Base-by-base conservation (phyloP, 2,113 vertebrate genomes). In the Phasianus colchicus region DNA sequence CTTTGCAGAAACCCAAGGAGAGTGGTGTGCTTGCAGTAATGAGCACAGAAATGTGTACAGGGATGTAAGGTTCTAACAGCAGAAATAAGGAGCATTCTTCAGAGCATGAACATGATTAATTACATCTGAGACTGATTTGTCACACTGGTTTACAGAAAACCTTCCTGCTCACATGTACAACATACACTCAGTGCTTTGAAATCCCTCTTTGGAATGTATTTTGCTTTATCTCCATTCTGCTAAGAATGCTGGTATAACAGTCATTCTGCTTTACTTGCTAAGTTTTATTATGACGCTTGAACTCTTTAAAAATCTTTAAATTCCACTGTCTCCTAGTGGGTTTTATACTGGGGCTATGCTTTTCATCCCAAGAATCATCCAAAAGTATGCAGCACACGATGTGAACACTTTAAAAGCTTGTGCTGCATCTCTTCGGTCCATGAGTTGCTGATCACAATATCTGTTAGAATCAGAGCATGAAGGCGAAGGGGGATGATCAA, bases 331-430 rank as follows among this genome's bases (percentile, higher is more conserved):
- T 64, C 7, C 47, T 71, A 9, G 38, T 29, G 40, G 54, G 36
- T 30, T 6, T 15, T 73, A 40, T 43, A 3, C 29, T 5, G 30
- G 21, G 8, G 52, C 34, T 81, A 34, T 0, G 3, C 54, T 73
- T 48, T n/a, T 70, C 78, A 60, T 58, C 66, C 78, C 27, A 13
- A 76, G 83, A 52, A 27, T 45, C 27, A 25, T n/a, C 45, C 27
- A 5, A 69, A 80, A 48, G 36, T 47, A 7, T 1, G 0, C 3
- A 1, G 34, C 18, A 43, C 32, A 5, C 0, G 10, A 12, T 11
- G 30, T 8, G 38, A 45, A 21, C 3, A 18, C n/a, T 58, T 54
- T 27, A 52, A 24, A 54, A 55, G 22, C 2, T 32, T 30, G 14
- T 40, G 58, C 43, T 43, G 1, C 36, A 3, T n/a, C 32, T 36